phyloP scores from a whole-genome alignment of 2,797 vertebrate species.

The Philypnodon macrostomus region DNA sequence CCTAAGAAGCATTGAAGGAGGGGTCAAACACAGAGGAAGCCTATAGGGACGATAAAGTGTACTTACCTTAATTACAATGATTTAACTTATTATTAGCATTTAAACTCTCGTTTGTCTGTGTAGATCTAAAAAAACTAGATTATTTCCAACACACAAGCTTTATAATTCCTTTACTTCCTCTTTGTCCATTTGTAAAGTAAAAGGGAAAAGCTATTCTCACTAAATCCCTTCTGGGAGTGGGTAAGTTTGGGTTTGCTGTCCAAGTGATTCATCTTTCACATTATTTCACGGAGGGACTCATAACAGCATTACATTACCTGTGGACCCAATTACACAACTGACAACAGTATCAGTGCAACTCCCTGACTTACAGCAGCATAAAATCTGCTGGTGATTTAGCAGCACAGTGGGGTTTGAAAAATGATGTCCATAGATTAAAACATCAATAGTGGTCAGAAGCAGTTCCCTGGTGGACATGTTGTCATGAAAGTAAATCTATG shows the following conservation, averaged over 20 bases:
- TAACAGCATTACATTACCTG: slow-evolving; percentile 58
- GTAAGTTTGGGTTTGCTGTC: slow-evolving; percentile 63
- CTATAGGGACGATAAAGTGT: no score
- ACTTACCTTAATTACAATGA: no score
- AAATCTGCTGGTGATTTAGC: slow-evolving; percentile 32
- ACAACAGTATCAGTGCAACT: slow-evolving; percentile 58
- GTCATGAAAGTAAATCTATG: no score
- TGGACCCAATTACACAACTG: slow-evolving; percentile 69
- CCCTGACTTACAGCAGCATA: slow-evolving; percentile 48
- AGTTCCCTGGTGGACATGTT: no score
- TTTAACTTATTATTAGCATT: no score
- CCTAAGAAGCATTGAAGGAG: no score
- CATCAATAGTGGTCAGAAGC: background rate
- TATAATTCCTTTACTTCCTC: slow-evolving; percentile 7
- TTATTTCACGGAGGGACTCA: slow-evolving; percentile 54
- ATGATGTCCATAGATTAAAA: slow-evolving; percentile 31
- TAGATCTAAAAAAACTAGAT: no score
- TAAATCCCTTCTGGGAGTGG: slow-evolving; percentile 45
- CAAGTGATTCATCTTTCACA: slow-evolving; percentile 70
- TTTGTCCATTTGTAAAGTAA: slow-evolving; percentile 28
- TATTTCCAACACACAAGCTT: slow-evolving; percentile 2
- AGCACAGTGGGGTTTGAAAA: slow-evolving; percentile 29
- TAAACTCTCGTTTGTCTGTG: no score
- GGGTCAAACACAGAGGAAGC: no score
- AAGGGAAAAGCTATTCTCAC: slow-evolving; percentile 24